A percentile compares a stretch with the other conserved stretches of the same genome.
phyloP scores from a whole-genome alignment of 2,888 invertebrate species.

The Axea sp. region DNA sequence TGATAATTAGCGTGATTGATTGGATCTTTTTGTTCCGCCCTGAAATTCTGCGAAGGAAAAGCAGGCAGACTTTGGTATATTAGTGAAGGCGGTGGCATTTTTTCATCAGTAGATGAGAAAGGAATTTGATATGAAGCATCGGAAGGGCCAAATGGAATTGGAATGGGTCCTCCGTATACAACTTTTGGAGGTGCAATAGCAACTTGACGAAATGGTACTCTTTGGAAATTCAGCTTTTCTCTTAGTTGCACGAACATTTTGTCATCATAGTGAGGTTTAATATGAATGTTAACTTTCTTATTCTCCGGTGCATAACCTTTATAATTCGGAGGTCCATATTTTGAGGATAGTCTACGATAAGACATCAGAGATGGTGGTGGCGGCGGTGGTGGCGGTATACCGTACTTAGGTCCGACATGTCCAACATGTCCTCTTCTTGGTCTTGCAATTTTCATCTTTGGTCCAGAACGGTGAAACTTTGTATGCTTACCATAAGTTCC shows the following conservation, averaged over 20 bases:
- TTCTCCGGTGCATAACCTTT: background rate
- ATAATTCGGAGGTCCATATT: conserved; percentile 16
- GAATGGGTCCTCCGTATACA: conserved; percentile 64
- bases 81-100: conserved; percentile 3
- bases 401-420: no score
- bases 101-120: background rate
- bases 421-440: conserved; percentile 19
- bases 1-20: conserved; percentile 21
- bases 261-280: conserved; percentile 21
- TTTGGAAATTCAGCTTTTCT: conserved; percentile 55
- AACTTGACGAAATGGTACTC: conserved; percentile 60
- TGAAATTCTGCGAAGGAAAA: conserved; percentile 20
- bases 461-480: conserved; percentile 7
- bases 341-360: background rate
- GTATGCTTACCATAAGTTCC: conserved; percentile 23
- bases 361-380: background rate
- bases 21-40: conserved; percentile 17
- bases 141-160: conserved; percentile 61
- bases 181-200: conserved; percentile 65
- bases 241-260: conserved; percentile 22
- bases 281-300: conserved; percentile 1
- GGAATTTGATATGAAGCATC: conserved; percentile 30
- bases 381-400: conserved; percentile 14
- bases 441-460: conserved; percentile 8
- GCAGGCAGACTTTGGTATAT: conserved; percentile 28